Conservation (phyloP, 2,797 vertebrate species). For the Myripristis murdjan region DNA sequence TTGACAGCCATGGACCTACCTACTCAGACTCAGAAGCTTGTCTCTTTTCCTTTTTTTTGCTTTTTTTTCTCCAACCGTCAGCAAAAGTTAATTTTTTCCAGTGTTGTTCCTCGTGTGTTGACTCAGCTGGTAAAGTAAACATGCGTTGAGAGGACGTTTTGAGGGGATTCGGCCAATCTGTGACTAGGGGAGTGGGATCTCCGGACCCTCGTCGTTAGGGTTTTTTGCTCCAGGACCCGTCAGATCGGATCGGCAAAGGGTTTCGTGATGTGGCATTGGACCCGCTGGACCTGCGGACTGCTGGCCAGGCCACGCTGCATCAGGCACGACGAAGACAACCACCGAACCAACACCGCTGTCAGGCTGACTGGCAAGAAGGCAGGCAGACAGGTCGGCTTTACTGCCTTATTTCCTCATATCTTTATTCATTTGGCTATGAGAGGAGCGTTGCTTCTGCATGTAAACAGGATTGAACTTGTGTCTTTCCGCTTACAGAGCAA, state of each 20-base stretch:
- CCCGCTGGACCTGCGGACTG: slow-evolving; percentile 63
- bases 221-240: not conserved
- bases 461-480: too few relatives aligned
- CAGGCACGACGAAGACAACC: slow-evolving; percentile 43
- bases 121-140: slow-evolving; percentile 80
- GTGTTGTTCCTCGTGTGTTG: slow-evolving; percentile 72
- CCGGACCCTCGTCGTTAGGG: not conserved
- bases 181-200: slow-evolving; percentile 46
- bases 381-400: slow-evolving; percentile 64
- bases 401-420: not conserved
- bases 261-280: slow-evolving; percentile 66
- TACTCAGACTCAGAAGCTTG: slow-evolving; percentile 8
- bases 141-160: not conserved
- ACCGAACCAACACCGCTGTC: too few relatives aligned
- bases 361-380: slow-evolving; percentile 13
- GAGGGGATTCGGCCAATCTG: slow-evolving; percentile 58
- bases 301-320: slow-evolving; percentile 39
- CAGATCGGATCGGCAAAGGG: slow-evolving; percentile 7
- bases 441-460: too few relatives aligned
- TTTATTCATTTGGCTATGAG: too few relatives aligned
- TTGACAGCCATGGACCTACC: not conserved
- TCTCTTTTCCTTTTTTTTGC: too few relatives aligned
- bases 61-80: slow-evolving; percentile 10
- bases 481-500: too few relatives aligned
- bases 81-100: slow-evolving; percentile 76